Percentiles rank a stretch among this genome's conserved stretches.
phyloP scores from a whole-genome alignment of 2,797 vertebrate species.

The Enteromius unitaeniatus region DNA sequence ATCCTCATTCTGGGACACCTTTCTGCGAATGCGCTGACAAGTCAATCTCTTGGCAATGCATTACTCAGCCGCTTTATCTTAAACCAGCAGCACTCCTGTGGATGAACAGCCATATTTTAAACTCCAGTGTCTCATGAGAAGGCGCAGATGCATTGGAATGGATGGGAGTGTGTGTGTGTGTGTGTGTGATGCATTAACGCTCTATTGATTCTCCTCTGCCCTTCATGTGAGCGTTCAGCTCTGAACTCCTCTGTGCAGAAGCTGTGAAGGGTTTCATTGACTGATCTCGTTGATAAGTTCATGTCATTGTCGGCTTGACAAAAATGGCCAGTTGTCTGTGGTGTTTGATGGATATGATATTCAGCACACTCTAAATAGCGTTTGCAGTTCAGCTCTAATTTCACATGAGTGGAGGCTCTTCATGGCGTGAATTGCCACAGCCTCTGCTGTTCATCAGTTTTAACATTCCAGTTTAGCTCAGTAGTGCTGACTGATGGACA shows the following conservation, averaged over 20 bases:
- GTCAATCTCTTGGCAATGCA: slow-evolving; percentile 59
- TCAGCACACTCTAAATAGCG: slow-evolving; percentile 21
- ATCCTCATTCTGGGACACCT: slow-evolving; percentile 59
- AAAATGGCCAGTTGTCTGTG: slow-evolving; percentile 38
- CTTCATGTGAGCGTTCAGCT: slow-evolving; percentile 34
- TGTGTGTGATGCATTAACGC: slow-evolving; percentile 44
- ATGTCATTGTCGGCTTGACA: slow-evolving; percentile 47
- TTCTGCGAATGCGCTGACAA: slow-evolving; percentile 56
- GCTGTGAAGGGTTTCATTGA: slow-evolving; percentile 30
- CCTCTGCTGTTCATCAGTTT: slow-evolving; percentile 5
- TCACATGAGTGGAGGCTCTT: slow-evolving; percentile 44
- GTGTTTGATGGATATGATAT: slow-evolving; percentile 42
- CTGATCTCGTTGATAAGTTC: slow-evolving; percentile 33
- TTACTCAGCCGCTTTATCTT: slow-evolving; percentile 65
- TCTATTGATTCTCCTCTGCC: slow-evolving; percentile 43
- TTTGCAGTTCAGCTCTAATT: slow-evolving; percentile 34
- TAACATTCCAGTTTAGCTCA: neutral
- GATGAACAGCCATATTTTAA: slow-evolving; percentile 55
- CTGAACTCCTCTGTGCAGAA: neutral
- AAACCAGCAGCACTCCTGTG: slow-evolving; percentile 54
- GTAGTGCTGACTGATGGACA: neutral
- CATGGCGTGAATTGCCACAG: neutral
- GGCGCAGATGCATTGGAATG: slow-evolving; percentile 35
- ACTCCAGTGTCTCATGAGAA: slow-evolving; percentile 32
- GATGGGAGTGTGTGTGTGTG: neutral